phyloP scores from a whole-genome alignment of 2,113 vertebrate species.

The Phocoena sinus region DNA sequence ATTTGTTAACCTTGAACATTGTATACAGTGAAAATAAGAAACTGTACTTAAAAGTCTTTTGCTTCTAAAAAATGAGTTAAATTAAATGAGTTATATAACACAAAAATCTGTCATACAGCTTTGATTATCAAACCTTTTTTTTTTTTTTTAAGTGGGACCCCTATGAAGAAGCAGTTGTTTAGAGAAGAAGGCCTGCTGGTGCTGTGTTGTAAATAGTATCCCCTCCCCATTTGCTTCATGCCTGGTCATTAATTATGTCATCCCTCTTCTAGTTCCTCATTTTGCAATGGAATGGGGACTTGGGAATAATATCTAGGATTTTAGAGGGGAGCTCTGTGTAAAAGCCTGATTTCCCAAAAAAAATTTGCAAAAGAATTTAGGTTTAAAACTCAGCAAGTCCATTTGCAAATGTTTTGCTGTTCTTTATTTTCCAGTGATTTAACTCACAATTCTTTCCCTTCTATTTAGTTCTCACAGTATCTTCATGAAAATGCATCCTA shows the following conservation, averaged over 20 bases:
- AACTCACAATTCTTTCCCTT: conserved; percentile 24
- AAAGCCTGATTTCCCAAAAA: not conserved
- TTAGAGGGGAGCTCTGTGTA: not conserved
- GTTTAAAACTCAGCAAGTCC: not conserved
- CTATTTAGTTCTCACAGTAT: conserved; percentile 91
- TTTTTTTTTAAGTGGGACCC: not conserved
- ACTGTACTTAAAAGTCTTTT: not conserved
- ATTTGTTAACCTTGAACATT: not conserved
- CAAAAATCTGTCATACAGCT: not conserved
- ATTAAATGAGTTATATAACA: not conserved
- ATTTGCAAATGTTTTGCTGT: not conserved
- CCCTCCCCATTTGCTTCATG: not conserved
- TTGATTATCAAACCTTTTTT: not conserved
- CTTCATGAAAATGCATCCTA: conserved; percentile 96
- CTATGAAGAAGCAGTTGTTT: not conserved
- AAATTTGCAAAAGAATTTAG: not conserved
- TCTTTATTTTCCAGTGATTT: not conserved
- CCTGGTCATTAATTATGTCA: not conserved
- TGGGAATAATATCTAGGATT: not conserved
- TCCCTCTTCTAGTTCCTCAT: not conserved
- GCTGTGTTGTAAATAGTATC: not conserved
- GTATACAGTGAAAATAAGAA: not conserved
- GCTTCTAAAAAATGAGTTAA: not conserved
- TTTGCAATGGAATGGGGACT: not conserved
- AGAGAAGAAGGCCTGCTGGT: not conserved